These are phyloP conservation scores for Oophaga pumilio DNA, from an alignment of 2,113 vertebrate species.

Conservation along the genomic window DNA sequence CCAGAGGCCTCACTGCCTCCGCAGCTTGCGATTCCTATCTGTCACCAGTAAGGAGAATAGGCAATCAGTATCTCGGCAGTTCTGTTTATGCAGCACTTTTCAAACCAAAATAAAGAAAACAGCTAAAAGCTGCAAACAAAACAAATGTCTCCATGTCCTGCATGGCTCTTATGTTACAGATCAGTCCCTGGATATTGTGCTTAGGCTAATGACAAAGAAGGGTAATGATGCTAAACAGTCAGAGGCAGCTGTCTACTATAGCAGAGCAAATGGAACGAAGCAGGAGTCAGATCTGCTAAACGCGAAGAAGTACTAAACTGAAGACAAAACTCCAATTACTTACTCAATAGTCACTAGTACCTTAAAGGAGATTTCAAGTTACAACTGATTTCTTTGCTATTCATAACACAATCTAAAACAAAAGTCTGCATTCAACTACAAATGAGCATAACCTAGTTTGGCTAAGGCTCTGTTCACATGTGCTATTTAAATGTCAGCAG, in stretches of 20 bases:
- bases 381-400: too few relatives aligned
- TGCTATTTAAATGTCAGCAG: too few relatives aligned
- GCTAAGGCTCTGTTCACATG: too few relatives aligned
- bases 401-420: too few relatives aligned
- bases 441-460: too few relatives aligned
- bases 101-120: constrained; percentile 26
- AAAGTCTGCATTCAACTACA: too few relatives aligned
- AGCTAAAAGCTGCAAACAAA: constrained; percentile 46
- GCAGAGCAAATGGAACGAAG: constrained; percentile 42
- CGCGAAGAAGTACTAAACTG: neutral
- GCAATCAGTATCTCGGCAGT: neutral
- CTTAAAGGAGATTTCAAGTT: neutral
- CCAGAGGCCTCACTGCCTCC: constrained; percentile 49
- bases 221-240: constrained; percentile 55
- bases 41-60: constrained; percentile 52
- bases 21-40: constrained; percentile 48
- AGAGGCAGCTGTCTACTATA: constrained; percentile 40
- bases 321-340: neutral
- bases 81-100: constrained; percentile 27
- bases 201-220: constrained; percentile 52
- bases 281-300: neutral
- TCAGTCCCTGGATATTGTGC: constrained; percentile 50
- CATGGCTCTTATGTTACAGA: constrained; percentile 43
- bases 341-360: too few relatives aligned
- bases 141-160: constrained; percentile 42